These are phyloP conservation scores for Gastrophryne carolinensis DNA, from an alignment of 2,797 vertebrate species.

Conservation along the genomic window DNA sequence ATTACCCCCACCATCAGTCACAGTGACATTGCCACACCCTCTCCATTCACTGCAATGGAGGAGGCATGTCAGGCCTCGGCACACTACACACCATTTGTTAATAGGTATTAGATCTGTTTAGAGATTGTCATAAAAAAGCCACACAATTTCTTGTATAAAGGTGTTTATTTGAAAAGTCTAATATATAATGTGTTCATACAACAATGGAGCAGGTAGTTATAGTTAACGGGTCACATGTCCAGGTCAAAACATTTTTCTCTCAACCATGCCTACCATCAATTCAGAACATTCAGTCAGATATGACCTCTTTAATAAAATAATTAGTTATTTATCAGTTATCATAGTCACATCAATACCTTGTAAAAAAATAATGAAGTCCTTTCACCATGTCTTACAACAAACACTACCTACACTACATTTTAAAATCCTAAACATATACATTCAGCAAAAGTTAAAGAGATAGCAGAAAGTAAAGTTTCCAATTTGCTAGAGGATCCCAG, in stretches of 20 bases:
- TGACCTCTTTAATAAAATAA: background rate
- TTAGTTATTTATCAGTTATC: background rate
- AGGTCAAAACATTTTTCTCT: constrained; percentile 26
- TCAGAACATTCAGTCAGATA: constrained; percentile 5
- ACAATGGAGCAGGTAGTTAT: constrained; percentile 13
- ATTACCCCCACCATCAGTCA: too few relatives aligned
- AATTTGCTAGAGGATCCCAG: constrained; percentile 8
- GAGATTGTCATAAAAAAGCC: too few relatives aligned
- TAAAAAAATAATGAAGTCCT: constrained; percentile 19
- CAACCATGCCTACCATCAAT: background rate
- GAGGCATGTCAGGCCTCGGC: too few relatives aligned
- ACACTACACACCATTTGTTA: too few relatives aligned
- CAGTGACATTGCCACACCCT: too few relatives aligned
- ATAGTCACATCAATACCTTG: background rate
- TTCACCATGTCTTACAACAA: constrained; percentile 15
- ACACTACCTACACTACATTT: constrained; percentile 9
- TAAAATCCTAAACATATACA: constrained; percentile 24
- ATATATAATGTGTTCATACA: constrained; percentile 23
- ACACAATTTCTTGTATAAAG: constrained; percentile 12
- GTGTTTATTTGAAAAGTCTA: constrained; percentile 47
- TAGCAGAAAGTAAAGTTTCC: background rate
- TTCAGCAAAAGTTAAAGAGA: constrained; percentile 20
- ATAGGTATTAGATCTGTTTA: too few relatives aligned
- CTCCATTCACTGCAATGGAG: too few relatives aligned
- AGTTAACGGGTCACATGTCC: constrained; percentile 7